A percentile compares a stretch with the other conserved stretches of the same genome.
phyloP scores from a whole-genome alignment of 2,113 vertebrate species.

The Triplophysa dalaica region DNA sequence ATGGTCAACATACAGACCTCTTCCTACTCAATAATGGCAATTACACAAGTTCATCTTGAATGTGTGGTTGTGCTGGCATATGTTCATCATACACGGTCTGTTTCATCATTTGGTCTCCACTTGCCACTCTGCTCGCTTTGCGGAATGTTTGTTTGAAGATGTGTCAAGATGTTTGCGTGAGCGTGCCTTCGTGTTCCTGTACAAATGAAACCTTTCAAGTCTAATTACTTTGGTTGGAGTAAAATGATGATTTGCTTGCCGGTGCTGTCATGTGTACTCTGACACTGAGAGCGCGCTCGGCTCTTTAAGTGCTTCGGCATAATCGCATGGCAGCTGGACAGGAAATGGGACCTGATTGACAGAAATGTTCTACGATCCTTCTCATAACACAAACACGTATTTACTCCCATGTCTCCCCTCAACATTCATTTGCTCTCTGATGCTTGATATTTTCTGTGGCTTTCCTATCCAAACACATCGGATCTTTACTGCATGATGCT shows the following conservation, averaged over 20 bases:
- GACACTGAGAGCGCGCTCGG: slow-evolving; percentile 2
- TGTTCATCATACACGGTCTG: background rate
- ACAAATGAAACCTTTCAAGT: slow-evolving; percentile 32
- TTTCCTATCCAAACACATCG: background rate
- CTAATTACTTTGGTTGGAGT: slow-evolving; percentile 31
- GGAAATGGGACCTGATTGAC: background rate
- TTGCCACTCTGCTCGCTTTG: background rate
- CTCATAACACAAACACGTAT: background rate
- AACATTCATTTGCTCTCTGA: slow-evolving; percentile 2
- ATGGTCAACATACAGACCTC: background rate
- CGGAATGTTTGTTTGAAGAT: slow-evolving; percentile 37
- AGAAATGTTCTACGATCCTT: slow-evolving; percentile 13
- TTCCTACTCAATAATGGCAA: slow-evolving; percentile 8
- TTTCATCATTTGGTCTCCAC: background rate
- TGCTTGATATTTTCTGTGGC: background rate
- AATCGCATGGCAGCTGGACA: background rate
- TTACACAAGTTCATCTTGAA: background rate
- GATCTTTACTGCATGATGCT: background rate
- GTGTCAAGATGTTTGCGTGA: slow-evolving; percentile 25
- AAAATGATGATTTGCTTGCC: slow-evolving; percentile 22
- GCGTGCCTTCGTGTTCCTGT: background rate
- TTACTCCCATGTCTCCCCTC: background rate
- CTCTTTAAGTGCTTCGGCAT: slow-evolving; percentile 36
- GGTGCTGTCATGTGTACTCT: slow-evolving; percentile 1
- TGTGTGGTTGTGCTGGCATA: background rate